Evolutionary conservation across 2,888 invertebrate genomes (phyloP), one percentile per base, ranked within the genome.

Genomic region (Rhabditoides inermis): DNA sequence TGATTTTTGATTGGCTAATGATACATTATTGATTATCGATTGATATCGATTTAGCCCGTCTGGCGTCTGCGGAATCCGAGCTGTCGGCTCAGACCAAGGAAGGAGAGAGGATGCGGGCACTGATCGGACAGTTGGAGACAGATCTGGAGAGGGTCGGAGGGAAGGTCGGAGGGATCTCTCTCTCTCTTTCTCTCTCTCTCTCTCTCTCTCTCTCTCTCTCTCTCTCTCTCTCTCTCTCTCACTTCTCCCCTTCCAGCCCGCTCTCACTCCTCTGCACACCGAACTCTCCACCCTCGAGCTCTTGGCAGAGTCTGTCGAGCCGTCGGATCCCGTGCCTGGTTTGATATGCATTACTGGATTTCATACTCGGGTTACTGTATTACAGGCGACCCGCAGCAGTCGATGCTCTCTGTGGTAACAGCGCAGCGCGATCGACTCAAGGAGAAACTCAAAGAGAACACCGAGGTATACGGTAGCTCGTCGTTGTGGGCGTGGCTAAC

Each of bases 381-480:
- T n/a, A n/a, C n/a, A n/a, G n/a, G n/a, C n/a, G n/a, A n/a, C n/a
- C n/a, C n/a, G n/a, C n/a, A n/a, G n/a, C n/a, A n/a, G 3, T 53
- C 60, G 3, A 48, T 67, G 25, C 37, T 60, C 7, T 55, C 61
- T 5, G 82, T 82, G 37, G 77, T 82, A 18, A 79, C 80, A 53
- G 79, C 80, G 53, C 82, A 82, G 72, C 58, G 82, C 25, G 81
- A 82, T 65, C 68, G 82, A 35, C 80, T 81, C 66, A 56, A 58
- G 28, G 61, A 62, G 49, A 55, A 52, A 49, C 56, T 60, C 6
- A 49, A n/a, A n/a, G n/a, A n/a, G n/a, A n/a, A n/a, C n/a, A n/a
- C n/a, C n/a, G n/a, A n/a, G n/a, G n/a, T n/a, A n/a, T n/a, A n/a
- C n/a, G n/a, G n/a, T n/a, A n/a, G n/a, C n/a, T n/a, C n/a, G n/a